Evolutionary conservation across 2,113 vertebrate species (phyloP).

Genomic region (Hypomesus transpacificus): DNA sequence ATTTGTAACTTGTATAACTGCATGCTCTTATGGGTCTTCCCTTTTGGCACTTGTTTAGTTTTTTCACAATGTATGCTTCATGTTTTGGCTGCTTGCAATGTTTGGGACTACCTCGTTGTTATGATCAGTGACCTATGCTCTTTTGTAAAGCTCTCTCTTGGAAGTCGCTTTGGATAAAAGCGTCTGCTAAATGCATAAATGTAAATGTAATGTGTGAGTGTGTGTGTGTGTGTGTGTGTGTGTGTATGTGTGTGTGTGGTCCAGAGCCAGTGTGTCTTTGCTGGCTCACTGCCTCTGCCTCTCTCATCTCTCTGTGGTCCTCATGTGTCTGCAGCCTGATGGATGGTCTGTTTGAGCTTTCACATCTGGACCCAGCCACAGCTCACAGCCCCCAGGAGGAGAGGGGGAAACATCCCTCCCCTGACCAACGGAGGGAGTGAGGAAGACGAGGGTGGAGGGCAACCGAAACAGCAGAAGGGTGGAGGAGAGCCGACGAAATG

Average conservation of each 20-base stretch:
- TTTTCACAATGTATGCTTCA: too few species aligned
- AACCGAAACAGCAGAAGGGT: not conserved
- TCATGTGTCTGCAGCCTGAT: conserved; percentile 36
- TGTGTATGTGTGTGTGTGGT: not conserved
- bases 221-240: not conserved
- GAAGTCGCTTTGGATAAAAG: too few species aligned
- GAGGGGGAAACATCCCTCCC: conserved; percentile 32
- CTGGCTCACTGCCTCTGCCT: not conserved
- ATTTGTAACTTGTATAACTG: too few species aligned
- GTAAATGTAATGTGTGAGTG: too few species aligned
- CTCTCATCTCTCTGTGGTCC: conserved; percentile 10
- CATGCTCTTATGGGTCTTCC: too few species aligned
- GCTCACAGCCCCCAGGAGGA: conserved; percentile 24
- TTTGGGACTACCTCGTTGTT: too few species aligned
- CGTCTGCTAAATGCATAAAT: too few species aligned
- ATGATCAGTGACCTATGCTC: too few species aligned
- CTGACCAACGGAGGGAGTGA: conserved; percentile 35
- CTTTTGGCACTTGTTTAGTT: too few species aligned
- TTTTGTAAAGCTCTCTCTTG: too few species aligned
- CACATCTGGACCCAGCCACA: conserved; percentile 58
- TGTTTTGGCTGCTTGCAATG: too few species aligned
- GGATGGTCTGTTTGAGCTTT: conserved; percentile 55
- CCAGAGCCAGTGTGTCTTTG: not conserved
- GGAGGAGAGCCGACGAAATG: not conserved
- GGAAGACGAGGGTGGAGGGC: conserved; percentile 28